Base-by-base conservation (phyloP, 2,888 invertebrate species). In the Microdon myrmicae region DNA sequence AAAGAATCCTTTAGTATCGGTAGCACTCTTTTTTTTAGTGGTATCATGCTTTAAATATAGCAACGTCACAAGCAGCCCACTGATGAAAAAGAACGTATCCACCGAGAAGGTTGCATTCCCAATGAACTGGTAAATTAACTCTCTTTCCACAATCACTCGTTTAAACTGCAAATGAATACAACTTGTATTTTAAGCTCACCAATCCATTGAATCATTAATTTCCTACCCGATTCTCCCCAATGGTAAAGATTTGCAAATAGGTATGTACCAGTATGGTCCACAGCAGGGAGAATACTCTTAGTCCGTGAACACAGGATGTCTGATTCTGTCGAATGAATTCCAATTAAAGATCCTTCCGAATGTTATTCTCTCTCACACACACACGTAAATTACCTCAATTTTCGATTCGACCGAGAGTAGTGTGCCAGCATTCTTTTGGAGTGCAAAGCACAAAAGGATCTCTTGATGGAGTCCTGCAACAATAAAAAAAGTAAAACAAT, bases 261-360 rank as follows among this genome's bases (percentile, higher is more conserved):
- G 90, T 90, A 76, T 92, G 91, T 23, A 92, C 91, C 86, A 92
- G 84, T 70, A 92, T 90, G 44, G 91, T 90, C 91, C 91, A 92
- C 5, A 87, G 83, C 49, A 91, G 85, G 2, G 91, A 90, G 72
- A 91, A 81, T 49, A 91, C 90, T 69, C 90, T 83, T 70, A 91
- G 82, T 13, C 91, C 91, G 71, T 91, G 91, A 29, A 91, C 82
- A 73, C 90, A 90, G 35, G 87, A 86, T 38, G 91, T 84, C 8
- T 87, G 86, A 47, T 87, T 86, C 71, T 88, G 83, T 12, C 7
- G 3, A 43, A 31, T 16, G 20, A 5, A 22, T 25, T 16, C 38
- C 28, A 7, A 38, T 53, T 53, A 38, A 20, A 26, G 23, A 25
- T 23, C 12, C 38, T 25, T 25, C 25, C 25, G 8, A 39, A 14